These are phyloP conservation scores for Vireo griseus DNA, from an alignment of 2,797 vertebrate species.

Conservation along the genomic window DNA sequence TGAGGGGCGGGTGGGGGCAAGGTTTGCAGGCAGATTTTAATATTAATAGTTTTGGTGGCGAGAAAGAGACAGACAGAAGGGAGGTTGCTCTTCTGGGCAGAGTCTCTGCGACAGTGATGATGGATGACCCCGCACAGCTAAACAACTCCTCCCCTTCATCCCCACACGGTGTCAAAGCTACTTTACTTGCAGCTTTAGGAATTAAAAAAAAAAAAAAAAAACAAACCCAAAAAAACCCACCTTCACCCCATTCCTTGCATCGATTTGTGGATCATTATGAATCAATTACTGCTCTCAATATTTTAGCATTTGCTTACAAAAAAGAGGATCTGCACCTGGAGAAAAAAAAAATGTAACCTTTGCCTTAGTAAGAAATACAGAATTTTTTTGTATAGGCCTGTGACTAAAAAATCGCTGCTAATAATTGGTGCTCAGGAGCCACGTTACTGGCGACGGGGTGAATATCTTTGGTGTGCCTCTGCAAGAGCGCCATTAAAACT, in stretches of 20 bases:
- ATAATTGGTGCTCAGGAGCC: not conserved
- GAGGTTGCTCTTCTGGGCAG: conserved; percentile 90
- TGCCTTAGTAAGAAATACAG: not conserved
- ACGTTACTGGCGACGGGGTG: not conserved
- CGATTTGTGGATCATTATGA: conserved; percentile 75
- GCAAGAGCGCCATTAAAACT: not conserved
- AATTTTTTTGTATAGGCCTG: not conserved
- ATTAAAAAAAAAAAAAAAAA: conserved; percentile 81
- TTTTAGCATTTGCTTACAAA: conserved; percentile 67
- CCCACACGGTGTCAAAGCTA: conserved; percentile 84
- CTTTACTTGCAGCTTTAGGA: conserved; percentile 84
- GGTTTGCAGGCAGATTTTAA: conserved; percentile 83
- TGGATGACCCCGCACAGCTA: conserved; percentile 91
- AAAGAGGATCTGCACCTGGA: conserved; percentile 3
- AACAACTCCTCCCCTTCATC: conserved; percentile 89
- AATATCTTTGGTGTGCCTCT: not conserved
- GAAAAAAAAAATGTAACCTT: not conserved
- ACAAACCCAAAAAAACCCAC: conserved; percentile 71
- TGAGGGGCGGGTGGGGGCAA: not conserved
- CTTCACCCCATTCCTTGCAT: conserved; percentile 15
- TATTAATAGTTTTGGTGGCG: conserved; percentile 90
- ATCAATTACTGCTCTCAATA: conserved; percentile 74
- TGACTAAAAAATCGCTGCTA: not conserved
- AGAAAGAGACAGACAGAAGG: conserved; percentile 91
- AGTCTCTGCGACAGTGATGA: conserved; percentile 94